Evolutionary conservation across 2,113 vertebrate species (phyloP).

Genomic region (Tyto alba): DNA sequence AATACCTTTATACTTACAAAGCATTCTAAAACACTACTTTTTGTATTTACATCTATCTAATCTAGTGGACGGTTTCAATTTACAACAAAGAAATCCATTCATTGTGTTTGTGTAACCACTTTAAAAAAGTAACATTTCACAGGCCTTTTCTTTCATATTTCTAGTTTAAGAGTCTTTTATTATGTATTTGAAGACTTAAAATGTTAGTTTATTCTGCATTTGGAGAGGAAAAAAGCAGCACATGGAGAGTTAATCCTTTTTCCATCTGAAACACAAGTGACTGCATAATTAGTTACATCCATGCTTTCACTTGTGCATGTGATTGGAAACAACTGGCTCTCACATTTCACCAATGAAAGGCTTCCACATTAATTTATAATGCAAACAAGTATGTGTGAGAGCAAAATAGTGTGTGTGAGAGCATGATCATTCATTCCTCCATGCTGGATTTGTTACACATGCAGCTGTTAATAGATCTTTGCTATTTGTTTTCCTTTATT

Average conservation of each 20-base stretch:
- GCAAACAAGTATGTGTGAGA: background rate
- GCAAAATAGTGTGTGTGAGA: background rate
- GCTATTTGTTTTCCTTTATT: background rate
- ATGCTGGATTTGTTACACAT: background rate
- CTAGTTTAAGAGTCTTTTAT: background rate
- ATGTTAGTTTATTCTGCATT: background rate
- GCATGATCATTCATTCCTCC: background rate
- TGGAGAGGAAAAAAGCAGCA: background rate
- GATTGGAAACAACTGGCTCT: slow-evolving; percentile 30
- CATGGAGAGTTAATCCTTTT: background rate
- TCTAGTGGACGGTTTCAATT: background rate
- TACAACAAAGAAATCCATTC: background rate
- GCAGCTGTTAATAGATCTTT: background rate
- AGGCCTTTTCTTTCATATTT: background rate
- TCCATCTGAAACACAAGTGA: background rate
- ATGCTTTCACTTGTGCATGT: background rate
- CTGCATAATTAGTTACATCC: slow-evolving; percentile 38
- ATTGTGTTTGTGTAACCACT: background rate
- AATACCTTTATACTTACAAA: slow-evolving; percentile 1
- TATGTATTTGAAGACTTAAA: background rate
- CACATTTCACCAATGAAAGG: slow-evolving; percentile 36
- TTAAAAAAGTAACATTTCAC: background rate
- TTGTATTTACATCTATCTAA: background rate
- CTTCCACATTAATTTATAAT: slow-evolving; percentile 49
- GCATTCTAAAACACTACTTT: background rate